Conservation (phyloP, 2,797 vertebrate species). For the Simalia tracyae region DNA sequence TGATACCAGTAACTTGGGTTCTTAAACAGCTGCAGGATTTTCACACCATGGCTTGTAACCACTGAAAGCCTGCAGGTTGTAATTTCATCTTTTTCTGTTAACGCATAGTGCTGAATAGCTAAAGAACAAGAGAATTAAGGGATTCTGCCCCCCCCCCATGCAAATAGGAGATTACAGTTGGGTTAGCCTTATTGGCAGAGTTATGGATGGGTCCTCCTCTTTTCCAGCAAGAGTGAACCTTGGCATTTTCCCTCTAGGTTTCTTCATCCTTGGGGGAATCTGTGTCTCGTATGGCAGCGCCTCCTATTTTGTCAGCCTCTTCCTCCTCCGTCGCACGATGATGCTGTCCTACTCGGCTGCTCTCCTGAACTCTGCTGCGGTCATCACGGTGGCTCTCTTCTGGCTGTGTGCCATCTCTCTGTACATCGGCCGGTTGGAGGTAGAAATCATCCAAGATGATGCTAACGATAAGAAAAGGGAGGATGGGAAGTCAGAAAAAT, state of each 20-base stretch:
- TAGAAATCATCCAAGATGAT: slow-evolving; percentile 85
- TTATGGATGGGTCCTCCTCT: too few species aligned
- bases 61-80: not conserved
- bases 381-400: slow-evolving; percentile 79
- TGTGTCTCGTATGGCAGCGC: slow-evolving; percentile 83
- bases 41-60: too few species aligned
- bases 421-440: slow-evolving; percentile 86
- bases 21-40: too few species aligned
- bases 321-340: slow-evolving; percentile 82
- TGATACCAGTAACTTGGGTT: too few species aligned
- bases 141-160: too few species aligned
- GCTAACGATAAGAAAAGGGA: slow-evolving; percentile 69
- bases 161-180: not conserved
- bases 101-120: too few species aligned
- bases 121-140: not conserved
- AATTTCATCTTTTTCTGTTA: too few species aligned
- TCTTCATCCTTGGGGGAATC: slow-evolving; percentile 86
- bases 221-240: not conserved
- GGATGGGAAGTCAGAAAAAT: slow-evolving; percentile 57
- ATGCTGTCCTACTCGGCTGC: slow-evolving; percentile 79
- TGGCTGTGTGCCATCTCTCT: slow-evolving; percentile 89
- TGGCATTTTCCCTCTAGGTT: slow-evolving; percentile 69
- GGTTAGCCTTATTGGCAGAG: accelerated
- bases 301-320: slow-evolving; percentile 82
- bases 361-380: slow-evolving; percentile 74